Evolutionary conservation across 2,888 invertebrate genomes (phyloP).

Genomic region (Atethmia centrago): DNA sequence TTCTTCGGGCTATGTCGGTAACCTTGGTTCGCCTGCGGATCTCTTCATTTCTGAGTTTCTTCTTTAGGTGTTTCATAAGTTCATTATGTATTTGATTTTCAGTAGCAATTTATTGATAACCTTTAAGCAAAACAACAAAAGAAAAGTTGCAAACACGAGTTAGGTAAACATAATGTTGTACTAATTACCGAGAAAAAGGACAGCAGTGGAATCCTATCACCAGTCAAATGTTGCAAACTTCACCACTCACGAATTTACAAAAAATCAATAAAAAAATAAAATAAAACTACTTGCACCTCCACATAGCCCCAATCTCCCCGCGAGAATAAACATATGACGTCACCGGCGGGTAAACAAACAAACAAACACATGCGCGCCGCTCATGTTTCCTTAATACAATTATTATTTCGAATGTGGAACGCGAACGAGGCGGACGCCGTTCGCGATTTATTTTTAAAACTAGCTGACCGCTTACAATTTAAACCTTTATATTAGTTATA

Average conservation of each 20-base stretch:
- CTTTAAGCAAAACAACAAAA: not conserved
- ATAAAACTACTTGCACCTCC: constrained; percentile 57
- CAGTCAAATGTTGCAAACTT: not conserved
- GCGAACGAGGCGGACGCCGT: constrained; percentile 80
- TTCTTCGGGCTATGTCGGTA: too few species aligned
- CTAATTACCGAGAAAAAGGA: not conserved
- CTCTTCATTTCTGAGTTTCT: too few species aligned
- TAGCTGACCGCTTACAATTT: constrained; percentile 59
- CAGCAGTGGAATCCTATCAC: not conserved
- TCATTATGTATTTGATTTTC: not conserved
- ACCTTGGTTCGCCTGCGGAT: too few species aligned
- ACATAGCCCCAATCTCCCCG: constrained; percentile 76
- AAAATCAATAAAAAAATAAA: constrained; percentile 50
- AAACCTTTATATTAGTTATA: constrained; percentile 55
- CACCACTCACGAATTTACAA: not conserved
- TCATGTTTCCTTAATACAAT: constrained; percentile 91
- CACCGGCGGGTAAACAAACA: constrained; percentile 91
- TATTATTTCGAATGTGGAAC: constrained; percentile 90
- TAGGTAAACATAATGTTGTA: not conserved
- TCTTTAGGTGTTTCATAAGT: not conserved
- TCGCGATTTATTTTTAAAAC: constrained; percentile 69
- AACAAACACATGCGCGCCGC: constrained; percentile 91
- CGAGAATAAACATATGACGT: constrained; percentile 91
- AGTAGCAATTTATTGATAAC: not conserved
- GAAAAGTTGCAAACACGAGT: not conserved